Conservation (phyloP, 2,797 vertebrate genomes). For the Picus viridis region DNA sequence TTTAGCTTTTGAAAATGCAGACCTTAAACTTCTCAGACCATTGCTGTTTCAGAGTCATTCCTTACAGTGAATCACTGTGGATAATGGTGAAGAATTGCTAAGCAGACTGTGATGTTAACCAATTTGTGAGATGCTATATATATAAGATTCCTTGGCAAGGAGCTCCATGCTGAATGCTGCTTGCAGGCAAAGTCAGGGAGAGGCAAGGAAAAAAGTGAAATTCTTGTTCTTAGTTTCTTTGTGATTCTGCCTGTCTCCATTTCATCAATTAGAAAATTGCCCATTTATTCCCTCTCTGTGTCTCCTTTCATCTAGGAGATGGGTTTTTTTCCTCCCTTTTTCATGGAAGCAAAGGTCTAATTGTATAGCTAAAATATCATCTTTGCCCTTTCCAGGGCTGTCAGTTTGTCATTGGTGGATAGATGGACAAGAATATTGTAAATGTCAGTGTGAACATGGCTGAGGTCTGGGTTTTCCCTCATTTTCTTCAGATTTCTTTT, state of each 20-base stretch:
- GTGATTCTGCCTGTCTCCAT: constrained; percentile 37
- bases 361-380: constrained; percentile 66
- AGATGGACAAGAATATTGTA: constrained; percentile 70
- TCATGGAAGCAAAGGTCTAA: constrained; percentile 62
- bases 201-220: constrained; percentile 37
- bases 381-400: constrained; percentile 64
- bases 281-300: constrained; percentile 64
- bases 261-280: constrained; percentile 73
- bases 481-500: constrained; percentile 78
- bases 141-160: constrained; percentile 19
- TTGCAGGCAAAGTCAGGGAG: constrained; percentile 6
- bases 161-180: constrained; percentile 29
- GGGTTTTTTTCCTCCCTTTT: constrained; percentile 9
- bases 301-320: constrained; percentile 57
- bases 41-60: constrained; percentile 56
- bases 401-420: constrained; percentile 62
- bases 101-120: constrained; percentile 61
- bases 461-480: constrained; percentile 75
- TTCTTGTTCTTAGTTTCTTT: constrained; percentile 51
- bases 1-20: constrained; percentile 65
- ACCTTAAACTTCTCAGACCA: constrained; percentile 45
- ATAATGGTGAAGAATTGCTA: constrained; percentile 44
- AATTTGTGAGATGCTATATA: constrained; percentile 49
- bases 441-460: constrained; percentile 64
- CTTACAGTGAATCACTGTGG: not conserved